A percentile compares a stretch with the other conserved stretches of the same genome.
These are phyloP conservation scores for Octopus sinensis DNA, from an alignment of 1,140 invertebrate species.

Conservation along the genomic window DNA sequence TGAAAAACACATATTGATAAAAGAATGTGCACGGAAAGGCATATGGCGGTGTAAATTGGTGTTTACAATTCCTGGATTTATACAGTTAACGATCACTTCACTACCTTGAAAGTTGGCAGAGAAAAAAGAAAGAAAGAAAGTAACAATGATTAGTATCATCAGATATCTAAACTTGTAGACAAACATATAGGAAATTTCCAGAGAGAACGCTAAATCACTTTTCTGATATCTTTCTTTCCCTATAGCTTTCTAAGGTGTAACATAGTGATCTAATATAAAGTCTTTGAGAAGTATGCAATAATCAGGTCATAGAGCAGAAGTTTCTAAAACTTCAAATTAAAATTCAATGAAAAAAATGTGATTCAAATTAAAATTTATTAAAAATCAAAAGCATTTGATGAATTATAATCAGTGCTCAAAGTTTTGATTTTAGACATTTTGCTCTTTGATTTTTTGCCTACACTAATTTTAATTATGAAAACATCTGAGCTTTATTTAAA, in stretches of 20 bases:
- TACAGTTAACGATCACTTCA: slow-evolving; percentile 75
- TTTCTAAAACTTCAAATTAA: too few relatives aligned
- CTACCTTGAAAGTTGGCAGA: slow-evolving; percentile 52
- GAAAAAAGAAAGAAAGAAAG: not conserved
- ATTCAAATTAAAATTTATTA: too few relatives aligned
- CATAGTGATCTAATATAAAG: not conserved
- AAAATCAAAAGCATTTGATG: too few relatives aligned
- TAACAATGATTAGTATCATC: not conserved
- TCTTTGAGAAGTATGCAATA: not conserved
- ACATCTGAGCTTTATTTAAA: too few relatives aligned
- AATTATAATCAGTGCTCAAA: too few relatives aligned
- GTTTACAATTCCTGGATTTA: slow-evolving; percentile 81
- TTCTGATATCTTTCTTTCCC: not conserved
- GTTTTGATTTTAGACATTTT: too few relatives aligned
- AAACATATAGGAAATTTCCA: not conserved
- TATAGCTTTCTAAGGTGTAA: not conserved
- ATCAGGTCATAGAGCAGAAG: not conserved
- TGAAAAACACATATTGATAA: slow-evolving; percentile 42
- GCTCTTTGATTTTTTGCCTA: too few relatives aligned
- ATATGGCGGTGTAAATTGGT: slow-evolving; percentile 77
- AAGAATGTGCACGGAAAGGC: slow-evolving; percentile 56
- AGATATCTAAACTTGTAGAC: not conserved
- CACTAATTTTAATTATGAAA: too few relatives aligned
- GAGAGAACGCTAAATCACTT: not conserved
- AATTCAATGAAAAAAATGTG: too few relatives aligned